A percentile compares a stretch with the other conserved stretches of the same genome.
phyloP scores from a whole-genome alignment of 2,888 invertebrate species.

The Azorinus chamasolen region DNA sequence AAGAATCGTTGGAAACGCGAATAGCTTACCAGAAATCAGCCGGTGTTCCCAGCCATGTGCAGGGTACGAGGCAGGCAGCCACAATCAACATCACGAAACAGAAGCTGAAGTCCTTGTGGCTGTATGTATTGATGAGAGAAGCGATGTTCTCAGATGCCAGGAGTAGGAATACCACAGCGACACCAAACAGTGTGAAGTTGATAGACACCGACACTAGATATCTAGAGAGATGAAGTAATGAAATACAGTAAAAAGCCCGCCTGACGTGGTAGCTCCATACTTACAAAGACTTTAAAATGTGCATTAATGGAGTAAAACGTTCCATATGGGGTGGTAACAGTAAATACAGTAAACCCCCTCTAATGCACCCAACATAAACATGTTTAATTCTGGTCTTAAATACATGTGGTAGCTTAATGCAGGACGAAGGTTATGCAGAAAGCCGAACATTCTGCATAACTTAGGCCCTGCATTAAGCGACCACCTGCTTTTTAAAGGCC shows the following conservation, averaged over 20 bases:
- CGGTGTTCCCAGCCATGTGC: constrained; percentile 96
- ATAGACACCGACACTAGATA: constrained; percentile 89
- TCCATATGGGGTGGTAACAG: neutral
- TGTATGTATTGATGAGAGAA: constrained; percentile 89
- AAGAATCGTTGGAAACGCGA: too few relatives aligned
- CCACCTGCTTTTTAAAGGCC: too few relatives aligned
- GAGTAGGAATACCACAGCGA: constrained; percentile 89
- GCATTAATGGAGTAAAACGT: too few relatives aligned
- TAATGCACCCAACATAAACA: too few relatives aligned
- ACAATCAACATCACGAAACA: constrained; percentile 94
- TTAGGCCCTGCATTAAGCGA: too few relatives aligned
- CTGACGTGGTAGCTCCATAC: neutral
- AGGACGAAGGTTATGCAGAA: too few relatives aligned
- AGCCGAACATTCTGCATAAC: too few relatives aligned
- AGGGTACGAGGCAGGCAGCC: constrained; percentile 91
- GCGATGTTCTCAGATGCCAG: constrained; percentile 91
- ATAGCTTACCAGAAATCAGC: constrained; percentile 96
- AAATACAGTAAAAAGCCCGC: neutral
- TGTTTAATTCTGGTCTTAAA: too few relatives aligned
- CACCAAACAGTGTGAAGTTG: constrained; percentile 90
- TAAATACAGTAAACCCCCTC: too few relatives aligned
- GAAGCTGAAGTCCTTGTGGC: constrained; percentile 89
- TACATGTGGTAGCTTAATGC: too few relatives aligned
- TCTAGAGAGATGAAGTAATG: constrained; percentile 61
- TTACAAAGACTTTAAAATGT: neutral